Conservation (phyloP, 2,797 vertebrate species). For the Acanthis flammea region DNA sequence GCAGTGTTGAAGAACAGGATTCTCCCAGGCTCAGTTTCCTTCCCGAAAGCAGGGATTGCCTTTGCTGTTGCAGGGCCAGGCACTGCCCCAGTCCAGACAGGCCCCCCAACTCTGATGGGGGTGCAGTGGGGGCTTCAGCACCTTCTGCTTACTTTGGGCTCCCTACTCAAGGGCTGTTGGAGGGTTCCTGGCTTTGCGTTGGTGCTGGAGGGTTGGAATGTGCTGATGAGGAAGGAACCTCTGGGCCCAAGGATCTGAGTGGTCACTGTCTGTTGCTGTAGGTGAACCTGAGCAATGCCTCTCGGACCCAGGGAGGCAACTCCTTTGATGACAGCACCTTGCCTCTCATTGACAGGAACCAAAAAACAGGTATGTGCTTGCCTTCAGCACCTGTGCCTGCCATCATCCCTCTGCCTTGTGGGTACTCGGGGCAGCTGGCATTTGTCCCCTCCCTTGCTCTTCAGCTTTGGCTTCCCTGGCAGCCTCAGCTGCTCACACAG, state of each 20-base stretch:
- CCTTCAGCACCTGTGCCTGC: not conserved
- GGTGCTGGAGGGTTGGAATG: not conserved
- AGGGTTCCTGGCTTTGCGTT: not conserved
- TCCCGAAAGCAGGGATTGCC: not conserved
- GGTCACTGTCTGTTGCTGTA: constrained; percentile 34
- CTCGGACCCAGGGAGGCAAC: constrained; percentile 80
- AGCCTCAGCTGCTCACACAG: not conserved
- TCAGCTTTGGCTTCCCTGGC: not conserved
- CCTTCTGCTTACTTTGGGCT: not conserved
- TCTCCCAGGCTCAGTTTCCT: not conserved
- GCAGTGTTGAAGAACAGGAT: not conserved
- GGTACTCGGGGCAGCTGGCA: no score
- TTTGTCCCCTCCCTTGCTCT: not conserved
- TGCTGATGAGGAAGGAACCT: not conserved
- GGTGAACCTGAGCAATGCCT: constrained; percentile 84
- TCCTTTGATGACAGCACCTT: constrained; percentile 95
- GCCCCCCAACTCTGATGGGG: rapidly evolving
- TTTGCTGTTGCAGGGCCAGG: not conserved
- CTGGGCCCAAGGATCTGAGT: not conserved
- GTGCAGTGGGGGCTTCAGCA: not conserved
- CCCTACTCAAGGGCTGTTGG: not conserved
- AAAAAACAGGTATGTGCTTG: constrained; percentile 76
- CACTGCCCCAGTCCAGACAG: not conserved
- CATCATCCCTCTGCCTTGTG: not conserved
- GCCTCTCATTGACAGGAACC: constrained; percentile 88